Evolutionary conservation across 2,888 invertebrate genomes (phyloP).

Genomic region (Meloe dianella): DNA sequence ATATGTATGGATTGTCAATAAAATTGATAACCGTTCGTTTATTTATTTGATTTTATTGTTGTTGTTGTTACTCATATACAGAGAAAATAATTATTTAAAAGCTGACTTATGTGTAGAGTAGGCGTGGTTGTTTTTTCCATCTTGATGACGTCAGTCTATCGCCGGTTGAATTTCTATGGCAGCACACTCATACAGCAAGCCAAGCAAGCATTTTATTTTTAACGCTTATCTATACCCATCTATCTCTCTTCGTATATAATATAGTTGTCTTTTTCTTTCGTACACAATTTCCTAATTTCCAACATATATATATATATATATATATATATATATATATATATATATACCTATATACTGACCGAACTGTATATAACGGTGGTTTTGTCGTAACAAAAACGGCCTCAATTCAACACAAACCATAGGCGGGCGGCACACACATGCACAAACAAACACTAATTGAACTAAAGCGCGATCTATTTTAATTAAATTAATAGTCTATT

Average conservation of each 20-base stretch:
- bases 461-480: not conserved
- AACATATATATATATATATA: not conserved
- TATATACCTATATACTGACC: not conserved
- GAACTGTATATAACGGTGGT: slow-evolving; percentile 6
- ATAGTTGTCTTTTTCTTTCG: not conserved
- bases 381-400: slow-evolving; percentile 3
- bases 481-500: not conserved
- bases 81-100: not conserved
- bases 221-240: not conserved
- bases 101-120: not conserved
- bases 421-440: too few relatives aligned
- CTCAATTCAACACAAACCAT: not conserved
- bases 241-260: not conserved
- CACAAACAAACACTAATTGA: too few relatives aligned
- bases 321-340: not conserved
- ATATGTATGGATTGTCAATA: too few relatives aligned
- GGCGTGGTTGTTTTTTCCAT: slow-evolving; percentile 7
- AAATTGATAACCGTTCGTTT: not conserved
- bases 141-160: slow-evolving; percentile 1
- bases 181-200: not conserved
- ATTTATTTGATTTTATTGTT: not conserved
- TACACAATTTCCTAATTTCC: not conserved
- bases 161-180: not conserved
- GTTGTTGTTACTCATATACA: not conserved
- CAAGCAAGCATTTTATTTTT: slow-evolving; percentile 10